These are phyloP conservation scores for Dallia pectoralis DNA, from an alignment of 2,797 vertebrate species.

Conservation along the genomic window DNA sequence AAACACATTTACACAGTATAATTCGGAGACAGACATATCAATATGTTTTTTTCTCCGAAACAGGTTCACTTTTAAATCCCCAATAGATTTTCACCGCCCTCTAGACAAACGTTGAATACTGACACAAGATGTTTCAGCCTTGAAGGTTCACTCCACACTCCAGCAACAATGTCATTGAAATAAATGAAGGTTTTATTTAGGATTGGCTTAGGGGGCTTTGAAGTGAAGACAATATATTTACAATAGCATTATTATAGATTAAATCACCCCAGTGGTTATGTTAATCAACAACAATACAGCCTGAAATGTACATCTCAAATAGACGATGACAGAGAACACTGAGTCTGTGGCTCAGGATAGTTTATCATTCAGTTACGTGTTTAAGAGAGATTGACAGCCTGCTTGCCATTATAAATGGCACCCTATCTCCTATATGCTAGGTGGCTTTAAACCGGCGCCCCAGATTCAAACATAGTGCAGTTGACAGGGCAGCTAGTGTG, in stretches of 20 bases:
- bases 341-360: neutral
- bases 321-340: slow-evolving; percentile 17
- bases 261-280: neutral
- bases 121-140: neutral
- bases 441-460: too few species aligned
- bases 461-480: too few species aligned
- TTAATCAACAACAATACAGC: neutral
- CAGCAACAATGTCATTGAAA: neutral
- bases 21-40: too few species aligned
- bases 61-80: too few species aligned
- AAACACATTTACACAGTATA: too few species aligned
- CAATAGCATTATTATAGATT: neutral
- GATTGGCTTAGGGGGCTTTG: neutral
- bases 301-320: slow-evolving; percentile 20
- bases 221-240: neutral
- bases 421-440: too few species aligned
- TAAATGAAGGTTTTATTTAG: neutral
- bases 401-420: slow-evolving; percentile 17
- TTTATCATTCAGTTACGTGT: slow-evolving; percentile 24
- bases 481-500: too few species aligned
- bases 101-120: neutral
- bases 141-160: neutral
- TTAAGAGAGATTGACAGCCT: slow-evolving; percentile 38
- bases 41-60: too few species aligned
- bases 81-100: too few species aligned